phyloP scores from a whole-genome alignment of 2,113 vertebrate genomes.

The Toxotes jaculatrix region DNA sequence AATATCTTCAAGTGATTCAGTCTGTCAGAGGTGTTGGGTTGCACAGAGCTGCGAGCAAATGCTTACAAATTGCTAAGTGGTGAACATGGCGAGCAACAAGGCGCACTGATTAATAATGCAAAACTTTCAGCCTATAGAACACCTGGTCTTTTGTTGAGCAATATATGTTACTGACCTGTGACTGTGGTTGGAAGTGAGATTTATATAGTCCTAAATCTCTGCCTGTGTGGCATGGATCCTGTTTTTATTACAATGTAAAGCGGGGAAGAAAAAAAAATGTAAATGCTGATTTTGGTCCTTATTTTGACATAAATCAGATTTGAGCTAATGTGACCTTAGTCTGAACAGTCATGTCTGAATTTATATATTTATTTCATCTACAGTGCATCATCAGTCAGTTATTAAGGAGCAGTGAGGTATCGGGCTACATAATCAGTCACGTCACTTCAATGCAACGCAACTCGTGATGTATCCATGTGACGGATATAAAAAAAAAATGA shows the following conservation, averaged over 20 bases:
- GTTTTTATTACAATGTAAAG: background rate
- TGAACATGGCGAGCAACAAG: slow-evolving; percentile 66
- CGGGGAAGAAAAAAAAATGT: background rate
- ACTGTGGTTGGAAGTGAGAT: background rate
- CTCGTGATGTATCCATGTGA: background rate
- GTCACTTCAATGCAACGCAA: background rate
- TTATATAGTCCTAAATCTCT: no score
- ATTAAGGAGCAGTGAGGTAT: background rate
- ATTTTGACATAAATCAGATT: background rate
- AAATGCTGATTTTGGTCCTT: background rate
- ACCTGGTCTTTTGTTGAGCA: slow-evolving; percentile 49
- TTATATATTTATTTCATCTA: background rate
- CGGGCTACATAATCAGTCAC: background rate
- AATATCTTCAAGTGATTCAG: slow-evolving; percentile 47
- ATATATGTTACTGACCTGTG: slow-evolving; percentile 13
- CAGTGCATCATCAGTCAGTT: background rate
- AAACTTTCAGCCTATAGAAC: slow-evolving; percentile 61
- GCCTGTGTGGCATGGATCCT: background rate
- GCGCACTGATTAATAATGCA: slow-evolving; percentile 73
- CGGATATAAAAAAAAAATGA: background rate
- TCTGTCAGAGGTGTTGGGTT: slow-evolving; percentile 68
- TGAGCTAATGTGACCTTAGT: background rate
- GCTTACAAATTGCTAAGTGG: slow-evolving; percentile 76
- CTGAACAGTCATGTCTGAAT: background rate
- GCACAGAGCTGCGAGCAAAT: slow-evolving; percentile 64